Evolutionary conservation across 2,888 invertebrate genomes (phyloP), one percentile per base, ranked within the genome.

Genomic region (Drosophila differens): DNA sequence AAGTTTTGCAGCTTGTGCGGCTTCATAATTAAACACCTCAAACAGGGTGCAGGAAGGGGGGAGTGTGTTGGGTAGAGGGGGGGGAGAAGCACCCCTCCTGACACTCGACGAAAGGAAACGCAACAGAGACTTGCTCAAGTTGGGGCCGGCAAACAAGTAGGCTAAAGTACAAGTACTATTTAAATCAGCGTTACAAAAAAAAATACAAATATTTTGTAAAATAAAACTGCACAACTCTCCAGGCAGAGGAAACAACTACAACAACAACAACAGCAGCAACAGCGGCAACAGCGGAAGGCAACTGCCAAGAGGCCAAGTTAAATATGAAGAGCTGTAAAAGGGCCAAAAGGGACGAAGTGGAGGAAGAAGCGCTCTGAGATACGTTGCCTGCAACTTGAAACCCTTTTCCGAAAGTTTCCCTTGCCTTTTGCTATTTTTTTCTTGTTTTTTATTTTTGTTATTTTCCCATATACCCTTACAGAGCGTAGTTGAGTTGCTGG

Each of bases 21-120:
- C 82, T 63, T 74, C 82, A 79, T 79, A 79, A 79, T 79, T 79
- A 79, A 79, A 79, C 82, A 79, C 79, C 82, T 79, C 74, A 64
- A 61, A 62, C 53, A 55, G 32, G 10, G 3, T 2, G 22, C 0
- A 0, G 44, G 1, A 12, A 33, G 22, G 2, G 22, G 28, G 12
- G 6, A 1, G 37, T 37, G 16, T 37, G 37, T 37, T 10, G 22
- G 22, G 0, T 7, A 6, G 7, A 1, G 7, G n/a, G 28, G 28
- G 22, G 10, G 19, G 16, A 10, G 35, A 14, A 37, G 37, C 35
- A 35, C 28, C 14, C 3, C 57, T 28, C 22, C 25, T 14, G 7
- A 16, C 65, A 70, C 73, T 81, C 51, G 60, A 68, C 60, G 39
- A 32, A 69, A 35, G 66, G 33, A 75, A 47, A 64, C 64, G 55